Base-by-base conservation (phyloP, 2,888 invertebrate species). In the Eupithecia centaureata region DNA sequence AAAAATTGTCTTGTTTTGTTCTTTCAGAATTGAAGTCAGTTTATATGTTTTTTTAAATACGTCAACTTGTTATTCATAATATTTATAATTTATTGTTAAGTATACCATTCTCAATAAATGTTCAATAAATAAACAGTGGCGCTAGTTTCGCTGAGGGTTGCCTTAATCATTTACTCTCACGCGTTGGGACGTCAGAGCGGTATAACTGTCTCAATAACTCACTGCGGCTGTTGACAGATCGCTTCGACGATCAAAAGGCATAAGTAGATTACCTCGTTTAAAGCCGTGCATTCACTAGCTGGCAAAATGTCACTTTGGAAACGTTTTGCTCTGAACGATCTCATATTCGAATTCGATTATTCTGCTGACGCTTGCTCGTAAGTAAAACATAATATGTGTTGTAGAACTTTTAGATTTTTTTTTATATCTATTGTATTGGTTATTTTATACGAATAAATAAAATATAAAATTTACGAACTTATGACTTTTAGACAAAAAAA, bases 131-230 rank as follows among this genome's bases (percentile, higher is more conserved):
- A 28, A 56, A 10, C 54, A 2, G n/a, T 28, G 27, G n/a, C 28
- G 18, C 54, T 28, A 27, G n/a, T 56, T 56, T 56, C n/a, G 0
- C 54, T 28, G n/a, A 18, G 15, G 54, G 27, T 18, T n/a, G 18
- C 13, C 80, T 77, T 77, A 80, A 81, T 80, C 76, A 77, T 77
- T 79, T 80, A 78, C 77, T 77, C 74, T 76, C 77, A 76, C 76
- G 76, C 77, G 82, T 79, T 78, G 76, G 75, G 77, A 78, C 54
- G 81, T 81, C 83, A 28, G 30, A 82, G 75, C 77, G 80, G 82
- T 81, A 83, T 83, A 81, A 83, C 83, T 82, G 83, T 82, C 82
- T 82, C 82, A 79, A 82, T 83, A 83, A 83, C 75, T 83, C 83
- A 73, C 73, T 78, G 77, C 76, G 58, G 73, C 69, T 72, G 77